Evolutionary conservation across 92 coral and sea anemone species (phyloP).

Genomic region (Palythoa caribaeorum): DNA sequence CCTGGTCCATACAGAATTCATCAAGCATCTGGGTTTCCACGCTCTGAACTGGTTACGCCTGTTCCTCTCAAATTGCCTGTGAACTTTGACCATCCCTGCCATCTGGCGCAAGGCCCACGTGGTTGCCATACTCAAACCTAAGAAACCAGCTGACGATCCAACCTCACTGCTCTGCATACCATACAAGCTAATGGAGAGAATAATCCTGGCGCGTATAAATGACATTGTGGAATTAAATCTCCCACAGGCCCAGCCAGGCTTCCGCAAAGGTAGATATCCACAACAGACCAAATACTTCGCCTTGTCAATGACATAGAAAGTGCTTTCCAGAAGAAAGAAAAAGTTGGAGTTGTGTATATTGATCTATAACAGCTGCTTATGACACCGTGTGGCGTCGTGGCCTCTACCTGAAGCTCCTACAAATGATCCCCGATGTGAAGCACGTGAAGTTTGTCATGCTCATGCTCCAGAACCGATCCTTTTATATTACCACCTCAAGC

Average conservation of each 20-base stretch:
- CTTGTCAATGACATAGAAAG: slow-evolving; percentile 44
- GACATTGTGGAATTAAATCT: no score
- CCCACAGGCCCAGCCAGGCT: background rate
- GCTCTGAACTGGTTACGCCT: slow-evolving; percentile 21
- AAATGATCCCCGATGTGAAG: slow-evolving; percentile 42
- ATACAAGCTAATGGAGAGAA: no score
- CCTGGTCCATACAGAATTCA: slow-evolving; percentile 10
- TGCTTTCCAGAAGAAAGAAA: slow-evolving; percentile 44
- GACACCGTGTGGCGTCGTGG: slow-evolving; percentile 60
- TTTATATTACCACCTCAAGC: slow-evolving; percentile 45
- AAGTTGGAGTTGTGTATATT: slow-evolving; percentile 23
- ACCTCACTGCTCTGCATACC: no score
- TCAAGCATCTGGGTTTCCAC: background rate
- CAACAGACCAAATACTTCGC: slow-evolving; percentile 44
- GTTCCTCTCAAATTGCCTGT: slow-evolving; percentile 41
- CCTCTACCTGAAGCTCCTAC: slow-evolving; percentile 53
- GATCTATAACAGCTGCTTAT: slow-evolving; percentile 55
- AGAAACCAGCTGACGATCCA: slow-evolving; percentile 40
- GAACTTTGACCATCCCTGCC: slow-evolving; percentile 20
- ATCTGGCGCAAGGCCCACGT: slow-evolving; percentile 38
- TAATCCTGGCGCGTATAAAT: no score
- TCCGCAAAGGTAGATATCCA: background rate
- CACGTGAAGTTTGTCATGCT: slow-evolving; percentile 45
- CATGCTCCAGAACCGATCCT: slow-evolving; percentile 47
- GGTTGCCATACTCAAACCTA: slow-evolving; percentile 31